These are phyloP conservation scores for Sinosuthora webbiana DNA, from an alignment of 2,113 vertebrate genomes.

Conservation along the genomic window DNA sequence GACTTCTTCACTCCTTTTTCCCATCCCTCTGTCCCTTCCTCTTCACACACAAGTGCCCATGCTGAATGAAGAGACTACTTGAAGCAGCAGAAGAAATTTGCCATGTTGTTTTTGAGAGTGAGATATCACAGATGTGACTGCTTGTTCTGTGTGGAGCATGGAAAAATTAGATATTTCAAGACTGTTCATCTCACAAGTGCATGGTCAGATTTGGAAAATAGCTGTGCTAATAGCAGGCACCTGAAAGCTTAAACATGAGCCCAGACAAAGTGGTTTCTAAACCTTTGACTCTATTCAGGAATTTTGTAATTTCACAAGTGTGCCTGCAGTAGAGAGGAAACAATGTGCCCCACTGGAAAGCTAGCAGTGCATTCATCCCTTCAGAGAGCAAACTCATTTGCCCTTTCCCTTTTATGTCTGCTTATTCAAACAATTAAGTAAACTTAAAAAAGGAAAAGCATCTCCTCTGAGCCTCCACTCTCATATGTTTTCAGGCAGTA, in stretches of 20 bases:
- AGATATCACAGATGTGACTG: background rate
- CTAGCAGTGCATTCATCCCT: background rate
- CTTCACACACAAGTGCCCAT: background rate
- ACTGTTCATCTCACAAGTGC: background rate
- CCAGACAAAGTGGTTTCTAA: background rate
- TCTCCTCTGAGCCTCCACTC: background rate
- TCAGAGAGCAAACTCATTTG: background rate
- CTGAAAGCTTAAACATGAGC: background rate
- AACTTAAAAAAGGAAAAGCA: background rate
- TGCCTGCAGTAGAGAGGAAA: background rate
- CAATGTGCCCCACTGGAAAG: background rate
- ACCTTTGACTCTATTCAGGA: background rate
- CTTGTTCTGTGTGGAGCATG: background rate
- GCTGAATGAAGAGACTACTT: background rate
- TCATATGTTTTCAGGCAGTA: background rate
- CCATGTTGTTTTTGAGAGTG: background rate
- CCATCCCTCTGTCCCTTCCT: background rate
- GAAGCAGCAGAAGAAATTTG: background rate
- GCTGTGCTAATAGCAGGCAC: background rate
- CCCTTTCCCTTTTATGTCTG: background rate
- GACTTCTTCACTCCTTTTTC: slow-evolving; percentile 24
- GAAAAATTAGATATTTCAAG: background rate
- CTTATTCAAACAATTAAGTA: slow-evolving; percentile 23
- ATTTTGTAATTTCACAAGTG: background rate
- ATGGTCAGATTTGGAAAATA: background rate